Base-by-base conservation (phyloP, 2,888 invertebrate species). In the Dicycla oo region DNA sequence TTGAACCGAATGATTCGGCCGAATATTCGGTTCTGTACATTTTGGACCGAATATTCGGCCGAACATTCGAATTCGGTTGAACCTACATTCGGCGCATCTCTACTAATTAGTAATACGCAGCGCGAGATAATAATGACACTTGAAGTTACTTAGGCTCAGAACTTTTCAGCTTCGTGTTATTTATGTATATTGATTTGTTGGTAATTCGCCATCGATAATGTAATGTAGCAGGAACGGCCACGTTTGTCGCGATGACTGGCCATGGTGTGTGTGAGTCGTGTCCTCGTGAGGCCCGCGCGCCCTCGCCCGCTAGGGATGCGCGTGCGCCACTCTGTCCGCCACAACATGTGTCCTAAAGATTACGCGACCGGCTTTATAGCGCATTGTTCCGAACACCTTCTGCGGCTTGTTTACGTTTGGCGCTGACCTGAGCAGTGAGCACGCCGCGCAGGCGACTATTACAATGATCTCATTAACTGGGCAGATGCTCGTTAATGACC, bases 321-420 rank as follows among this genome's bases (percentile, higher is more conserved):
- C 56, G 23, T 30, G 47, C 45, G 18, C 15, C 11, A n/a, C 38
- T 20, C 20, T 20, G 38, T 60, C 15, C 30, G 13, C 47, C 30
- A 43, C 63, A 56, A 43, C 63, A 56, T 65, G 47, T 20, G 60
- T 34, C 20, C 20, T 13, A 43, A 64, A n/a, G 43, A 49, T 69
- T 49, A 51, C 53, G 49, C 23, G 54, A 51, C 30, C 23, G n/a
- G 23, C 49, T 78, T 78, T 63, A 78, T 79, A 34, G 67, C 61
- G 30, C 79, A 68, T 81, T 81, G 79, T 79, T 71, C 26, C 5
- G n/a, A 54, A 18, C 23, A 30, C 45, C 54, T 75, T 78, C 51
- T 7, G n/a, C 53, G 43, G 47, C 20, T n/a, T 57, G 61, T 61
- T 69, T 51, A 49, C 54, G 30, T n/a, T 23, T 4, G n/a, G 34